These are phyloP conservation scores for Iselma pallidipennis DNA, from an alignment of 2,888 invertebrate genomes.

Conservation along the genomic window DNA sequence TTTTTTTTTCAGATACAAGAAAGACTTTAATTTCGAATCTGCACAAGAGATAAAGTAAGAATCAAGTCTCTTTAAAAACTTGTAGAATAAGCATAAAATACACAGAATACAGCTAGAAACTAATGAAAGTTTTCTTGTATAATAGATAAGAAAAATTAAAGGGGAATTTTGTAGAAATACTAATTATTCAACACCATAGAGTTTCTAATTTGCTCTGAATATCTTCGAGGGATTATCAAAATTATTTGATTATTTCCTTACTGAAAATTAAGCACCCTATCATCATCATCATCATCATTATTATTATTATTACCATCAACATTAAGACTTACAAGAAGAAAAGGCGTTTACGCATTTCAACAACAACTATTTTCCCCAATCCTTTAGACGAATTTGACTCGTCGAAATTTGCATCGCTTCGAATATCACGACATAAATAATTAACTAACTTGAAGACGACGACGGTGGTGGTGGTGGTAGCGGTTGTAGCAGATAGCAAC, in stretches of 20 bases:
- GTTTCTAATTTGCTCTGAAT: not conserved
- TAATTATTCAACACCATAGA: not conserved
- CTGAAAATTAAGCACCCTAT: no score
- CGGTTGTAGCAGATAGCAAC: not conserved
- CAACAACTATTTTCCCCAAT: not conserved
- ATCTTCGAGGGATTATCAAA: not conserved
- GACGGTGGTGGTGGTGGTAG: not conserved
- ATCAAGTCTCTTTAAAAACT: not conserved
- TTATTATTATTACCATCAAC: not conserved
- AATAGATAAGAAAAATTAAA: not conserved
- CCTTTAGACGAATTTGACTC: not conserved
- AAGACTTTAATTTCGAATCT: not conserved
- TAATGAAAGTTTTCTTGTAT: not conserved
- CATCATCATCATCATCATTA: not conserved
- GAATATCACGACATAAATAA: not conserved
- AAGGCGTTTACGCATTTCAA: not conserved
- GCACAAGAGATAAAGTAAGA: not conserved
- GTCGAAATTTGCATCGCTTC: not conserved
- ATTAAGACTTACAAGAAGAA: not conserved
- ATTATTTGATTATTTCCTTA: not conserved
- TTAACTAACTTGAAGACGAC: no score
- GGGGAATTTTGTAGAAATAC: not conserved
- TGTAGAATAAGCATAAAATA: not conserved
- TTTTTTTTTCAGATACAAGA: no score
- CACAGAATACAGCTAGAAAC: not conserved